phyloP scores from a whole-genome alignment of 2,888 invertebrate species.

The Ferdinandea cuprea region DNA sequence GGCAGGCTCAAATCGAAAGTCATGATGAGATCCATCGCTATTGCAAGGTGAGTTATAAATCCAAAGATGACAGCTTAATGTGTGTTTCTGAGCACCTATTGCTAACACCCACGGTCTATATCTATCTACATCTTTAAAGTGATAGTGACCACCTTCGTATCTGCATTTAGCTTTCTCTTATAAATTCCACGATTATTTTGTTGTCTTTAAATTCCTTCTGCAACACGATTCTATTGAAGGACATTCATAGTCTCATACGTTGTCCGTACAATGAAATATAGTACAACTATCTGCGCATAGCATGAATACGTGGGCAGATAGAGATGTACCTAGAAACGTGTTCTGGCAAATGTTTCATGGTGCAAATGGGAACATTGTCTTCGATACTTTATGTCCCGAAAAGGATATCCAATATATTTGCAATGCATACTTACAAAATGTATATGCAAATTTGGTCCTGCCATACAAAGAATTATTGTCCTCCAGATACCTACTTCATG shows the following conservation, averaged over 20 bases:
- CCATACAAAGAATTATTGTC: background rate
- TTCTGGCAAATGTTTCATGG: background rate
- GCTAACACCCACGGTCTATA: too few species aligned
- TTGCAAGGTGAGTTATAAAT: constrained; percentile 19
- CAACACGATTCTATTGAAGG: background rate
- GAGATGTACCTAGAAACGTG: background rate
- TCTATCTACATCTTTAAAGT: too few species aligned
- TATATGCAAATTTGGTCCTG: background rate
- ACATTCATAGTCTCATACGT: constrained; percentile 46
- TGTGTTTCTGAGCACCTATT: background rate
- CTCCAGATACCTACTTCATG: background rate
- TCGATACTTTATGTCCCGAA: background rate
- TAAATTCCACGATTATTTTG: background rate
- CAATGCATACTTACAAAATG: background rate
- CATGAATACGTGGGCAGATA: constrained; percentile 39
- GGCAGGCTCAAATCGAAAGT: background rate
- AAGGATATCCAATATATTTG: background rate
- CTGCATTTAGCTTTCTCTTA: background rate
- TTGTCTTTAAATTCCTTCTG: background rate
- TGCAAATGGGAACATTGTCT: constrained; percentile 10
- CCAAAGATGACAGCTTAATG: constrained; percentile 20
- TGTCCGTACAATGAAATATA: constrained; percentile 59
- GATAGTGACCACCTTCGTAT: too few species aligned
- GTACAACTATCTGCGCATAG: constrained; percentile 24
- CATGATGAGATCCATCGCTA: background rate